Conservation (phyloP, 2,113 vertebrate genomes). For the Rynchops niger region DNA sequence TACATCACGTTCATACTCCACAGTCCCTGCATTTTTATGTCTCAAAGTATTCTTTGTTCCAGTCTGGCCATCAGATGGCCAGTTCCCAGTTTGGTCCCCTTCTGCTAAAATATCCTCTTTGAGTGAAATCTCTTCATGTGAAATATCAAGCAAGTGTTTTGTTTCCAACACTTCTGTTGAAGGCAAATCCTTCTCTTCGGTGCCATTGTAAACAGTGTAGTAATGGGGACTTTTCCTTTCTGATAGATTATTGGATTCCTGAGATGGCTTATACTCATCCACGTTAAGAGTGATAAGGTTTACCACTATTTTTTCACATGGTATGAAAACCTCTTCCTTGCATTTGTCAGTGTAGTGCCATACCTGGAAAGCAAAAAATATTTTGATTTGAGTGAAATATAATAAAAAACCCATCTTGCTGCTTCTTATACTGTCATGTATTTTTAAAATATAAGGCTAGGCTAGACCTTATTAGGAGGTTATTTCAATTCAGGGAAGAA, state of each 20-base stretch:
- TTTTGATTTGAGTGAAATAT: background rate
- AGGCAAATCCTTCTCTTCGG: background rate
- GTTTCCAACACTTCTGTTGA: background rate
- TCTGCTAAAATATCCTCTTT: background rate
- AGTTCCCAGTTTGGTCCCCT: background rate
- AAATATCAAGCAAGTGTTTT: background rate
- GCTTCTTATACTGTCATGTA: background rate
- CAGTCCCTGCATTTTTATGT: background rate
- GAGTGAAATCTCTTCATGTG: background rate
- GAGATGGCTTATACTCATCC: constrained; percentile 44
- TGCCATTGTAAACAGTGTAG: background rate
- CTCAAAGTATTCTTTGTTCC: background rate
- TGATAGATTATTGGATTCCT: background rate
- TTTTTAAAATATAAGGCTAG: background rate
- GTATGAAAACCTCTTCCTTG: constrained; percentile 63
- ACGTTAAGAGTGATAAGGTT: constrained; percentile 62
- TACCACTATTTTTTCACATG: constrained; percentile 66
- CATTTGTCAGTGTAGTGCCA: constrained; percentile 68
- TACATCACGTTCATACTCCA: constrained; percentile 67
- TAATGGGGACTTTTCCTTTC: background rate
- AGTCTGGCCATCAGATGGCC: background rate
- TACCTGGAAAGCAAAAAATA: constrained; percentile 64
- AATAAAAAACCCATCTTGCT: background rate
- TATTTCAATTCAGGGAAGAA: background rate
- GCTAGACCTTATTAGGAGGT: background rate